These are phyloP conservation scores for Sebastes minor DNA, from an alignment of 2,797 vertebrate genomes.

Conservation along the genomic window DNA sequence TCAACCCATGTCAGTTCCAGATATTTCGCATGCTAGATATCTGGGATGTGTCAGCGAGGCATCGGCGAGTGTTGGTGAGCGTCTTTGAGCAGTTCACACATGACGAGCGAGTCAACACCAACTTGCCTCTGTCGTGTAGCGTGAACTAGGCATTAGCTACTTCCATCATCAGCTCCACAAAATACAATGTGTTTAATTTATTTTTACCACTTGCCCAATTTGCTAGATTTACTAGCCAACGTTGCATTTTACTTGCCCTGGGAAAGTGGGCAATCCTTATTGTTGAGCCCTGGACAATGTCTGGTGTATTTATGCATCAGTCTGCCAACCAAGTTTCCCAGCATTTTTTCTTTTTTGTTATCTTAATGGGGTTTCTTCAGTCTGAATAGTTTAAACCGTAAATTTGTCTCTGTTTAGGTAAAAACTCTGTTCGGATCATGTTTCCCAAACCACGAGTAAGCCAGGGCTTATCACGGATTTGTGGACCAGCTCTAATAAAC, in stretches of 20 bases:
- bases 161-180: background rate
- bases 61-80: too few species aligned
- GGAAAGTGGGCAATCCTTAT: too few species aligned
- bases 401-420: conserved; percentile 10
- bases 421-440: conserved; percentile 28
- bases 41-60: too few species aligned
- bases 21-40: too few species aligned
- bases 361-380: background rate
- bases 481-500: conserved; percentile 14
- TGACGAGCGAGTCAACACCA: rapidly evolving
- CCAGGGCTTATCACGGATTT: conserved; percentile 29
- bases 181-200: background rate
- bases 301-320: background rate
- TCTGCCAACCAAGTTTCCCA: background rate
- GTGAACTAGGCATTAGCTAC: background rate
- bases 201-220: background rate
- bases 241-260: background rate
- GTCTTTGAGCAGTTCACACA: too few species aligned
- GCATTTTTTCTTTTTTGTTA: background rate
- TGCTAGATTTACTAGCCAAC: too few species aligned
- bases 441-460: conserved; percentile 39
- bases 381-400: background rate
- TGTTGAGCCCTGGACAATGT: background rate
- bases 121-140: too few species aligned
- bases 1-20: too few species aligned